Evolutionary conservation across 2,888 invertebrate genomes (phyloP), one percentile per base, ranked within the genome.

Genomic region (Tetramorium bicarinatum): DNA sequence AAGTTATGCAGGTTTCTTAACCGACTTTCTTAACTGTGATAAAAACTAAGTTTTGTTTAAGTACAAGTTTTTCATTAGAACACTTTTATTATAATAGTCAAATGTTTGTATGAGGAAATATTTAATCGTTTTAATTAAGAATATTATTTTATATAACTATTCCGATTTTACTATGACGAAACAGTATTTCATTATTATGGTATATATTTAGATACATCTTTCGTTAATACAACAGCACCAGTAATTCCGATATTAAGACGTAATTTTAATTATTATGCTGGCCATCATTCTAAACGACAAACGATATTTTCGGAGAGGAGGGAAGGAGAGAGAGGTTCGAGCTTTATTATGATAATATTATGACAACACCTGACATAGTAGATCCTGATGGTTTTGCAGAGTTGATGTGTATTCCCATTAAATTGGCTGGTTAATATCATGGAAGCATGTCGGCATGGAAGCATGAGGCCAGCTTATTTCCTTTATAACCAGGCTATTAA

Each of bases 401-500:
- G 76, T 76, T 59, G 29, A 47, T 69, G 62, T 56, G 41, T 77
- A 61, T 80, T 54, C 69, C 72, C 66, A 75, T 74, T 82, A 82
- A 85, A 85, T 75, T 76, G 71, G 61, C 74, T 44, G 61, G 64
- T 56, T 74, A 61, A 82, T 79, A 72, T 75, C 69, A 25, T 62
- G 61, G 66, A 77, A 77, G 64, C 66, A 77, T 49, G 74, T 86
- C 82, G 64, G 67, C n/a, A n/a, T n/a, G n/a, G n/a, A n/a, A 67
- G 44, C 56, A 86, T 47, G 56, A 38, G 59, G 44, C 77, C 59
- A 79, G 74, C 72, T 83, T 72, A 69, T 83, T 85, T 83, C 38
- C 85, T 77, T 64, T 47, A 67, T 29, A 49, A 66, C 54, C 18
- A 15, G 15, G 67, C 84, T 85, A 85, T 89, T 89, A 87, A 86